Evolutionary conservation across 2,888 invertebrate genomes (phyloP), one percentile per base, ranked within the genome.

Genomic region (Clanis bilineata): DNA sequence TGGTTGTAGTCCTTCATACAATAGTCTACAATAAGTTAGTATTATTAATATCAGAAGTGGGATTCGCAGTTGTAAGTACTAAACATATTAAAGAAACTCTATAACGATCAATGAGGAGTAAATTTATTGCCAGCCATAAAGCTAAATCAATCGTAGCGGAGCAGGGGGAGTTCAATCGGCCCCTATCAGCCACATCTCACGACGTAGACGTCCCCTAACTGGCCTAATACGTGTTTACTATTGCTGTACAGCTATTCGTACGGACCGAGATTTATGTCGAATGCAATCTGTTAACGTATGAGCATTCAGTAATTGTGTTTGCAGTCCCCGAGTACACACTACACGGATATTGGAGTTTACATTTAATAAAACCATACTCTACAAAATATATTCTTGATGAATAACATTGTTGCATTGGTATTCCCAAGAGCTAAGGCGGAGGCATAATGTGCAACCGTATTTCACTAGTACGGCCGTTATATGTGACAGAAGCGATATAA

Each of bases 61-160:
- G n/a, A n/a, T n/a, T n/a, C n/a, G n/a, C n/a, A n/a, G n/a, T n/a
- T 71, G 45, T 66, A 65, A 60, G 61, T 56, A 62, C 60, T 60
- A 57, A 58, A 51, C 47, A 28, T 43, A 67, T 63, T 62, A 61
- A 66, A 67, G 63, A 62, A 58, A 58, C 60, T 64, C 61, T 54
- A 23, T 58, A 58, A 54, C 58, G 51, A 39, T 58, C 23, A 41
- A 62, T 73, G 71, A 71, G 76, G 71, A 71, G 76, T 72, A 76
- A 80, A 87, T 88, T 86, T 88, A 89, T 87, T 81, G 77, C 76
- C 59, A 71, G 80, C 82, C 82, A 87, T 89, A 89, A 88, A 88
- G 77, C 83, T 85, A 83, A 88, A 86, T 88, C 87, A 88, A 88
- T 87, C 82, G 82, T 65, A 77, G 77, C 73, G 76, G 72, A 72